Base-by-base conservation (phyloP, 2,113 vertebrate species). In the Gobius niger region DNA sequence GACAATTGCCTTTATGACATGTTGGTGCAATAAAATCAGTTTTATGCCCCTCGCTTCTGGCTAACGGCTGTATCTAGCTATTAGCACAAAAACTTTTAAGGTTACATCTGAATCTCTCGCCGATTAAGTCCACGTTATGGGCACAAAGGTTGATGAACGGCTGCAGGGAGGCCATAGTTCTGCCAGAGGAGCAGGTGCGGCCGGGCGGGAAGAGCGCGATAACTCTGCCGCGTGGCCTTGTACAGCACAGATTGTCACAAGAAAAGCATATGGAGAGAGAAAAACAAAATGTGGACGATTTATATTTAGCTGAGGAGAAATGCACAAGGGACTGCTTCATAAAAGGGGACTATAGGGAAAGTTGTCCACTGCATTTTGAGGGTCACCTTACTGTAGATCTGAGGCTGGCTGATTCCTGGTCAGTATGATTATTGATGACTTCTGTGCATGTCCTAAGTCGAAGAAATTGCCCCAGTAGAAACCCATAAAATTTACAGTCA, bases 1-100 rank as follows among this genome's bases (percentile, higher is more conserved):
- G 68, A 85, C 59, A 77, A 84, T 83, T 81, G 80, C 76, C 65
- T 78, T 84, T 85, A 81, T 81, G 76, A 80, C 73, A 70, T 83
- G 79, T 84, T 84, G 70, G 74, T 71, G 83, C 74, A 85, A 80
- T 88, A 87, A 78, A 82, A 72, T 47, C 2, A 6, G 69, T 82
- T 85, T 87, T 83, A 82, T 74, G 68, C 75, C 19, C 53, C 70
- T 40, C 52, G 62, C 63, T 72, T 61, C 61, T 57, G 78, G 70
- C 76, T 78, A 68, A 73, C 63, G 50, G 77, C 57, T 72, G 61
- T 63, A 61, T 78, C 77, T 72, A 65, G 64, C 81, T 47, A 77
- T 71, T 75, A 64, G 69, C 56, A 11, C 44, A 13, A 67, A 67
- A 83, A 70, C 56, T 72, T 81, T 72, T 76, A 73, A 71, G 69